Evolutionary conservation across 2,888 invertebrate species (phyloP).

Genomic region (Erebia palarica): DNA sequence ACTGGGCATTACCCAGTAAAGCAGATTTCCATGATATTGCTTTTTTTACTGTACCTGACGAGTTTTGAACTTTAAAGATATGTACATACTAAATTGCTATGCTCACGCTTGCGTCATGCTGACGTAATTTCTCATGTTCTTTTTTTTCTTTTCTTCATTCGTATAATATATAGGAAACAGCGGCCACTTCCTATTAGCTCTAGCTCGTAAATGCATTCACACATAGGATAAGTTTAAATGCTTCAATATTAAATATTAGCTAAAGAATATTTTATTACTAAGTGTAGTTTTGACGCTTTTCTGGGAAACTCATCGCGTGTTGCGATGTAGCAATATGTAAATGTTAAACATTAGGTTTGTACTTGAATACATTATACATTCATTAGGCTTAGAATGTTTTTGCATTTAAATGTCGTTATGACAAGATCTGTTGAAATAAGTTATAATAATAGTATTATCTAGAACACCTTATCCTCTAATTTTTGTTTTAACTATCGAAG

Average conservation of each 20-base stretch:
- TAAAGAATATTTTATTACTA: background rate
- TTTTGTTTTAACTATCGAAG: too few species aligned
- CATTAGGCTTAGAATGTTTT: background rate
- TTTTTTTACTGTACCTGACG: background rate
- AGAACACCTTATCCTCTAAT: too few species aligned
- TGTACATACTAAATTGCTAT: background rate
- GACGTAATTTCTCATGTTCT: background rate
- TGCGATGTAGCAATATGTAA: background rate
- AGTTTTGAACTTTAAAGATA: background rate
- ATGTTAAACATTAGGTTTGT: background rate
- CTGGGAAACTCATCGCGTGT: background rate
- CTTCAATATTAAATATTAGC: too few species aligned
- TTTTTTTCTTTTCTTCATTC: too few species aligned
- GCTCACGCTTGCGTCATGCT: background rate
- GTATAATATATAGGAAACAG: too few species aligned
- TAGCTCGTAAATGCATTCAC: background rate
- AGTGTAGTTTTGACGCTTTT: background rate
- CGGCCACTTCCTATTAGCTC: background rate
- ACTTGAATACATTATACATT: background rate
- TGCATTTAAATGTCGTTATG: too few species aligned
- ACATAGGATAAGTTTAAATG: background rate
- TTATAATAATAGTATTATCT: too few species aligned
- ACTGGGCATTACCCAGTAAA: too few species aligned
- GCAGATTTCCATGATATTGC: background rate
- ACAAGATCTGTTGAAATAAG: too few species aligned